Evolutionary conservation across 2,113 vertebrate species (phyloP), one percentile per base, ranked within the genome.

Genomic region (Oncorhynchus mykiss): DNA sequence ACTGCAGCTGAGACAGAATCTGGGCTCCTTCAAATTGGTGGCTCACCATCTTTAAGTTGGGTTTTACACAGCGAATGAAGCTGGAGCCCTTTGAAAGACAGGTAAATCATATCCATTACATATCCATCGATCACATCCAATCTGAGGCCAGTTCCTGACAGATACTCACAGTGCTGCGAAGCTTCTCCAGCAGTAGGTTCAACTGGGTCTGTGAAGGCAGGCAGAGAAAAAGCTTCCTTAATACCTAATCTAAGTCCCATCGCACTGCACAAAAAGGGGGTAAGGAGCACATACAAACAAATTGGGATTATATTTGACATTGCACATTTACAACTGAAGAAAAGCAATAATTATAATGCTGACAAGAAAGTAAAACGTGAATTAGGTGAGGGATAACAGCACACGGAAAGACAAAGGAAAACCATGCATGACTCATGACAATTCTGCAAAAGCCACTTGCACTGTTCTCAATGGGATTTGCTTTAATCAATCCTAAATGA

Each of bases 31-130:
- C 97, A 87, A 99, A 99, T 86, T 97, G 94, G 81, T 98, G 97
- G 88, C 94, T 97, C 87, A 96, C 96, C 98, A 99, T 99, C 94
- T 97, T 99, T 85, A 99, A 93, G 90, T 99, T 99, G 65, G 98
- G 98, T 81, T 99, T 99, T 78, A 99, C 96, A 80, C 98, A 99
- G 69, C 98, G 97, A 89, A 99, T 97, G 86, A 99, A 99, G 87
- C 97, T 99, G 2, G 98, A 96, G 34, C 98, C 98, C 97, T 99
- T 74, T 49, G 60, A 79, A 86, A 83, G 83, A 81, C 81, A 87
- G 22, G 29, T 20, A 34, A 57, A 31, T 51, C 65, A 70, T n/a
- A 16, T 62, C 48, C 14, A 13, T 45, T 57, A 57, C 22, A 27
- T n/a, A 25, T 66, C 25, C 25, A 13, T 11, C 2, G 9, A 12